phyloP scores from a whole-genome alignment of 1,140 invertebrate species.

The Drosophila hydei region DNA sequence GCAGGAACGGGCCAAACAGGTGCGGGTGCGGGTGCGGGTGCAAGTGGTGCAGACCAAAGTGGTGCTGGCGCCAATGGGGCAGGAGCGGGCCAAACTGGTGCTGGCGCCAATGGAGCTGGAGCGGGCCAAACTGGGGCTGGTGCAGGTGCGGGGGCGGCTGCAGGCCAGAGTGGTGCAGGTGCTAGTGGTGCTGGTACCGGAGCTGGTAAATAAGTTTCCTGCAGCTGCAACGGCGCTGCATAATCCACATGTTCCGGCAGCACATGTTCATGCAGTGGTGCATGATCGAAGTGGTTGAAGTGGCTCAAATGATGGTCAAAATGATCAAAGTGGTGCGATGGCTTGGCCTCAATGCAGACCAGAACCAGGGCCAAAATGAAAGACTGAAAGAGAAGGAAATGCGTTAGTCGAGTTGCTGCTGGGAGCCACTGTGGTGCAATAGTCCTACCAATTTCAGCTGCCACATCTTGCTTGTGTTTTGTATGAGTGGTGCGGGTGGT shows the following conservation, averaged over 20 bases:
- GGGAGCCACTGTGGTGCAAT: too few relatives aligned
- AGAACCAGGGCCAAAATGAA: constrained; percentile 42
- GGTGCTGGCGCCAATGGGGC: constrained; percentile 33
- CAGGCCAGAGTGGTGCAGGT: constrained; percentile 24
- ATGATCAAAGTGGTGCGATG: constrained; percentile 60
- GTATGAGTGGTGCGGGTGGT: constrained; percentile 8
- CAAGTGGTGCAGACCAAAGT: constrained; percentile 23
- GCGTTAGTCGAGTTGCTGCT: background rate
- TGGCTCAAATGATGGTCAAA: constrained; percentile 28
- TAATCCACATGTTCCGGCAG: constrained; percentile 62
- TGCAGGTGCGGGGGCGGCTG: constrained; percentile 19
- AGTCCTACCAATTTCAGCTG: constrained; percentile 64
- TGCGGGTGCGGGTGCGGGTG: constrained; percentile 15
- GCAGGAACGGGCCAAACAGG: constrained; percentile 29
- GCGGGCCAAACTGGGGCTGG: constrained; percentile 36
- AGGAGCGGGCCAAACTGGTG: constrained; percentile 16
- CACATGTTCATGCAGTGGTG: constrained; percentile 25
- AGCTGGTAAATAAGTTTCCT: constrained; percentile 42
- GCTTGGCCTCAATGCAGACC: constrained; percentile 51
- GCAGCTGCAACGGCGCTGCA: constrained; percentile 40
- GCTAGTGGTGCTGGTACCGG: constrained; percentile 28
- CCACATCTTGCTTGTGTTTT: constrained; percentile 61
- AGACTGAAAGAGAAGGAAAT: constrained; percentile 22
- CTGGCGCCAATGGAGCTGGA: constrained; percentile 21
- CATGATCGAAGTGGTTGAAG: constrained; percentile 37